A percentile compares a stretch with the other conserved stretches of the same genome.
Conservation (phyloP, 1,140 invertebrate species). For the Phymastichus coffea region DNA sequence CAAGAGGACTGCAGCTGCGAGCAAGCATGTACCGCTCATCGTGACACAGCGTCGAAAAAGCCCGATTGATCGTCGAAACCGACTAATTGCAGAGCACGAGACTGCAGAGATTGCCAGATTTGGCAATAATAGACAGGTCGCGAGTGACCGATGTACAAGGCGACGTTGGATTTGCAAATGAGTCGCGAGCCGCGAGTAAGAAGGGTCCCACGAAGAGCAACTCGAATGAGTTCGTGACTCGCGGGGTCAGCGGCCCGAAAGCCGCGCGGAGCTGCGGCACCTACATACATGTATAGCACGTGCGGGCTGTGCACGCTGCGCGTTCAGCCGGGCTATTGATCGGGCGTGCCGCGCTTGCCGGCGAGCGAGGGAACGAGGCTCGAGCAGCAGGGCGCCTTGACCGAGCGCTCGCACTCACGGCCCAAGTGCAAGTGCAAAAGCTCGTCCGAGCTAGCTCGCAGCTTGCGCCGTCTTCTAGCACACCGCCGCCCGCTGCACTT, state of each 20-base stretch:
- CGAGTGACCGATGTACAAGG: too few relatives aligned
- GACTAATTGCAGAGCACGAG: too few relatives aligned
- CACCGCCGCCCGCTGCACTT: not conserved
- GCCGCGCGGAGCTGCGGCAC: not conserved
- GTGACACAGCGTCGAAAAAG: too few relatives aligned
- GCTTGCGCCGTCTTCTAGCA: too few relatives aligned
- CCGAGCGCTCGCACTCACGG: constrained; percentile 36
- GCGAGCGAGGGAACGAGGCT: too few relatives aligned
- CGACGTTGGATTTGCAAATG: constrained; percentile 5
- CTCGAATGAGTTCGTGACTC: constrained; percentile 25
- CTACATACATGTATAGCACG: constrained; percentile 15
- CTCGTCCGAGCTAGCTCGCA: not conserved
- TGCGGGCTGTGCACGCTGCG: constrained; percentile 39
- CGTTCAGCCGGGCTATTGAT: constrained; percentile 54
- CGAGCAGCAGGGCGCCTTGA: constrained; percentile 49
- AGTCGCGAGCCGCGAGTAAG: not conserved
- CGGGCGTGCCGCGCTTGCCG: constrained; percentile 26
- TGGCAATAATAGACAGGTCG: too few relatives aligned
- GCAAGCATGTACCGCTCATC: too few relatives aligned
- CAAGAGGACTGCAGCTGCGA: not conserved
- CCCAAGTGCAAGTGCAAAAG: constrained; percentile 56
- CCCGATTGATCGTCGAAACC: too few relatives aligned
- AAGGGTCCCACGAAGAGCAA: not conserved
- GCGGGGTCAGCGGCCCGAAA: constrained; percentile 42
- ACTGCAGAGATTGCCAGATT: too few relatives aligned